Percentiles rank a stretch among this genome's conserved stretches.
Evolutionary conservation across 2,113 vertebrate species (phyloP).

Genomic region (Thamnophis sirtalis): DNA sequence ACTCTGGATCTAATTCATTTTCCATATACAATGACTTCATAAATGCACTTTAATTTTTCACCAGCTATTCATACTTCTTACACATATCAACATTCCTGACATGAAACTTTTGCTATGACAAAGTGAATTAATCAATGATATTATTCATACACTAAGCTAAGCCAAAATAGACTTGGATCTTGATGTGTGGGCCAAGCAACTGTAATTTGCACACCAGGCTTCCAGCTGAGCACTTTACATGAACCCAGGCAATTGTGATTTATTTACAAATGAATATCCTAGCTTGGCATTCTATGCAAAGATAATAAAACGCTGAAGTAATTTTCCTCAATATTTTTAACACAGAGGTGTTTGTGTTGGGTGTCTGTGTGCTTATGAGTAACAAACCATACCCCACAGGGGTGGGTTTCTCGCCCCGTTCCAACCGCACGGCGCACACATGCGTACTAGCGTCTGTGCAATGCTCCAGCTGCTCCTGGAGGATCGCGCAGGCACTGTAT

Average conservation of each 20-base stretch:
- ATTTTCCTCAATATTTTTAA: not conserved
- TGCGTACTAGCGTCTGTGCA: too few relatives aligned
- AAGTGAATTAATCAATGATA: not conserved
- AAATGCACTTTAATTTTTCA: not conserved
- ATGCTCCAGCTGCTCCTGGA: too few relatives aligned
- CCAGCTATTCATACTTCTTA: not conserved
- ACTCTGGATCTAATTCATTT: not conserved
- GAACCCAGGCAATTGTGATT: not conserved
- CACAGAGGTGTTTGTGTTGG: not conserved
- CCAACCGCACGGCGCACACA: too few relatives aligned
- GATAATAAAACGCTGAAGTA: not conserved
- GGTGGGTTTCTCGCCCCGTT: too few relatives aligned
- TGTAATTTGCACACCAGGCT: not conserved
- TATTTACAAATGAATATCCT: not conserved
- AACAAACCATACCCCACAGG: not conserved
- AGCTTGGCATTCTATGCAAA: not conserved
- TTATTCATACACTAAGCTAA: not conserved
- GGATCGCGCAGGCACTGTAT: too few relatives aligned
- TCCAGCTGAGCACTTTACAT: not conserved
- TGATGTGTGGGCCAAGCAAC: not conserved
- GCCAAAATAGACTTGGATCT: not conserved
- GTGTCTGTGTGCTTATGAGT: not conserved
- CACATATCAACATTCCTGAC: not conserved
- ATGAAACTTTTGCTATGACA: not conserved
- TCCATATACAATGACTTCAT: not conserved